Evolutionary conservation across 2,797 vertebrate genomes (phyloP).

Genomic region (Argentina silus): DNA sequence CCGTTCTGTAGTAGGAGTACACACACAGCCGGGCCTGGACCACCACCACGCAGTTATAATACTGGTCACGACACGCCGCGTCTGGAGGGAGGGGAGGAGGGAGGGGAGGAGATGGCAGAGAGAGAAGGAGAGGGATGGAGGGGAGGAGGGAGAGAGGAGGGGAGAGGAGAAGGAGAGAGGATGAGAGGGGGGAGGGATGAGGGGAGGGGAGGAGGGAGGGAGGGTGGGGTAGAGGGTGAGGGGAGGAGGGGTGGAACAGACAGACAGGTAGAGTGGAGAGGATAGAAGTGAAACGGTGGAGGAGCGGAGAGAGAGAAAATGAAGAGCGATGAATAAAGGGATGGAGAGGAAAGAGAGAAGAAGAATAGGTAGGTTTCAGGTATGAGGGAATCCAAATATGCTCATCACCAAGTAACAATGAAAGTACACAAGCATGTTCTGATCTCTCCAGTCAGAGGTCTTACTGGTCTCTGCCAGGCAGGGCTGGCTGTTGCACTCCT

Average conservation of each 20-base stretch:
- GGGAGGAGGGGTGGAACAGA: conserved; percentile 1
- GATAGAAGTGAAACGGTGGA: neutral
- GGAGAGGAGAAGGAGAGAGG: conserved; percentile 7
- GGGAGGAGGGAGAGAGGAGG: neutral
- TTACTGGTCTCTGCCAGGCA: conserved; percentile 71
- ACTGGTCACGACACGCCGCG: conserved; percentile 73
- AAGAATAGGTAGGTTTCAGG: no score
- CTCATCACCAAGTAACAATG: no score
- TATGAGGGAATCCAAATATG: no score
- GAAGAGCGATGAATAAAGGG: neutral
- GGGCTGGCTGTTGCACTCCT: conserved; percentile 72
- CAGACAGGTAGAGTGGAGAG: neutral
- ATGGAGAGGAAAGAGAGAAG: no score
- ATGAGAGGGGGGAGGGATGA: neutral
- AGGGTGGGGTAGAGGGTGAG: conserved; percentile 10
- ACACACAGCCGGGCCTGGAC: conserved; percentile 78
- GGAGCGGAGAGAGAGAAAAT: neutral
- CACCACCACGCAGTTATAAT: conserved; percentile 78
- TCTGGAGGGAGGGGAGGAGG: conserved; percentile 51
- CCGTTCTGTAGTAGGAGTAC: conserved; percentile 75
- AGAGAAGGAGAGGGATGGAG: neutral
- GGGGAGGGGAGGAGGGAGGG: conserved; percentile 10
- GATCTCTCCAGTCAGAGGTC: conserved; percentile 12
- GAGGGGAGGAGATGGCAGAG: neutral
- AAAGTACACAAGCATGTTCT: no score